Conservation (phyloP, 2,797 vertebrate genomes). For the Bothrops alternatus region DNA sequence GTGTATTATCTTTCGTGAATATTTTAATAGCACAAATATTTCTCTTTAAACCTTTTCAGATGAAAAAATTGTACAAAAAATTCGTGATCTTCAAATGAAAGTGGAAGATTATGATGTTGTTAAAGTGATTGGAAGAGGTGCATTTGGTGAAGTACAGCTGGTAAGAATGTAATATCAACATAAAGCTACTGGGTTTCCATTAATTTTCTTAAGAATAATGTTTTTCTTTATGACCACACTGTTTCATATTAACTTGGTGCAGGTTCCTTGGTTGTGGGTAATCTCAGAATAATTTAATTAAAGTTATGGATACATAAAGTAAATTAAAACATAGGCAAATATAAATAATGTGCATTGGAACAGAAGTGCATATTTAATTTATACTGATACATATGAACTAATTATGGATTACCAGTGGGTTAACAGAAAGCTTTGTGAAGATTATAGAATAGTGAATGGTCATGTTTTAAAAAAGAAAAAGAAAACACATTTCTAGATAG, state of each 20-base stretch:
- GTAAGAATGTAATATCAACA: slow-evolving; percentile 73
- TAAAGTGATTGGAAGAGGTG: slow-evolving; percentile 98
- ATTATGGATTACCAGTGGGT: background rate
- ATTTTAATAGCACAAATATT: slow-evolving; percentile 17
- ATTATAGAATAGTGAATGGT: background rate
- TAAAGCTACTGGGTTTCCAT: background rate
- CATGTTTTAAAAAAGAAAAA: background rate
- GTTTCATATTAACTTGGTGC: background rate
- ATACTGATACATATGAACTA: background rate
- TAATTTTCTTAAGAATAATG: background rate
- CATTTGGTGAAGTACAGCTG: slow-evolving; percentile 97
- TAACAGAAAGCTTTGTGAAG: background rate
- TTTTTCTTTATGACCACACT: background rate
- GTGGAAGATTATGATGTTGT: slow-evolving; percentile 97
- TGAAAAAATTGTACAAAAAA: slow-evolving; percentile 87
- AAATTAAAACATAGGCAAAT: background rate
- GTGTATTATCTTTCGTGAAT: background rate
- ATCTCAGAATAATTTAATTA: background rate
- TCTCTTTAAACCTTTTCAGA: slow-evolving; percentile 72
- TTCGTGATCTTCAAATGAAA: slow-evolving; percentile 92
- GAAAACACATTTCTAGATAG: background rate
- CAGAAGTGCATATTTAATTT: background rate
- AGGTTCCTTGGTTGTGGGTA: background rate
- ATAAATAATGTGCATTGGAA: background rate
- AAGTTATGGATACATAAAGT: background rate